Conservation (phyloP, 2,113 vertebrate species). For the Solenodon paradoxus region DNA sequence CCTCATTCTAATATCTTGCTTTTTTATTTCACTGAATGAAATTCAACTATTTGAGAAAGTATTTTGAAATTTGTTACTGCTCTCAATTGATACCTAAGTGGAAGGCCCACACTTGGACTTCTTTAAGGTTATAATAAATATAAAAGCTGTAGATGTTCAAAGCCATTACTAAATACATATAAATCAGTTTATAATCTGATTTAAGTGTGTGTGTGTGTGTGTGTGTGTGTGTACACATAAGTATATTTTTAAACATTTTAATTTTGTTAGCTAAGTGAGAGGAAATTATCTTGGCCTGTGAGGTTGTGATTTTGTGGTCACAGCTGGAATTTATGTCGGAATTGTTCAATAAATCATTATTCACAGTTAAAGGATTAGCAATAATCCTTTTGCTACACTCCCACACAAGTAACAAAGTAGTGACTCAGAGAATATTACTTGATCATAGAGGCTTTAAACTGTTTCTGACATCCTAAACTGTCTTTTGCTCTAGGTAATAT, state of each 20-base stretch:
- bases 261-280: background rate
- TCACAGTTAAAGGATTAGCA: constrained; percentile 17
- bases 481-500: background rate
- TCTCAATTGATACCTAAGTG: constrained; percentile 56
- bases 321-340: constrained; percentile 32
- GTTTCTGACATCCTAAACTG: constrained; percentile 40
- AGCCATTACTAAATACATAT: background rate
- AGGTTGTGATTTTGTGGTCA: constrained; percentile 29
- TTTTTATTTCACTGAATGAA: constrained; percentile 72
- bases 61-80: constrained; percentile 66
- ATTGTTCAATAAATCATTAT: constrained; percentile 70
- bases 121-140: constrained; percentile 61
- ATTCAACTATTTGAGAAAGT: constrained; percentile 60
- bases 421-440: background rate
- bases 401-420: background rate
- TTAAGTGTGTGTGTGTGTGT: background rate
- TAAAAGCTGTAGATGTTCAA: constrained; percentile 13
- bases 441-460: constrained; percentile 38
- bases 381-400: constrained; percentile 35
- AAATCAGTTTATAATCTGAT: constrained; percentile 38
- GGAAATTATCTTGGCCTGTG: background rate
- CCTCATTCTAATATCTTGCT: constrained; percentile 57
- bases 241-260: background rate
- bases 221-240: background rate
- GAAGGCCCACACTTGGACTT: constrained; percentile 31